Base-by-base conservation (phyloP, 2,888 invertebrate genomes). In the Heliconius ismenius region DNA sequence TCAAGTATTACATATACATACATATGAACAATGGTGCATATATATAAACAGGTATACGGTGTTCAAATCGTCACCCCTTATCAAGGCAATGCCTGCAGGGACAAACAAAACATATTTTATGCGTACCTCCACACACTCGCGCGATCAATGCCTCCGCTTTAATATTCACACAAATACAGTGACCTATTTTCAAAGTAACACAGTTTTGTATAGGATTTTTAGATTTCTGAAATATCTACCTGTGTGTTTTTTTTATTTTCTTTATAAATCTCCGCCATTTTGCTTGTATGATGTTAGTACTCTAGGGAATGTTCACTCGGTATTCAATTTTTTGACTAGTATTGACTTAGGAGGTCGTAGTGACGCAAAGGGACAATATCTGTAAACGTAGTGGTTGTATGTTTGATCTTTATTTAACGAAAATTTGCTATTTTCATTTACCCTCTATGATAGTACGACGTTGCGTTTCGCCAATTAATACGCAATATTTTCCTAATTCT, bases 91-190 rank as follows among this genome's bases (percentile, higher is more conserved):
- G 77, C 77, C 77, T 75, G 73, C 74, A 76, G 78, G 80, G 74
- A 77, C 73, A 78, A 79, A 76, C 75, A 75, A 79, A 77, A 78
- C 75, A 60, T 78, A 78, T 78, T 78, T 81, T 76, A 78, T 77
- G 78, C 78, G 77, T 75, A 76, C 73, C 79, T 72, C 73, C 73
- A 78, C 76, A 76, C 73, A 65, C 75, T 78, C 69, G 70, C 76
- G 78, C 77, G 80, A 80, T 80, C 78, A 80, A 78, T 80, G 78
- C 74, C 58, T 74, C 70, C 69, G 78, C 78, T 78, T 80, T 78
- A 73, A 76, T 77, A 73, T 73, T 70, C 70, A 77, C 28, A 69
- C 62, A 62, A 60, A 60, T 60, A 73, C 36, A 62, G 73, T 73
- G 73, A 73, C 73, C 73, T 73, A 73, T 62, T 73, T 73, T 62